Percentiles rank a stretch among this genome's conserved stretches.
Evolutionary conservation across 2,797 vertebrate genomes (phyloP).

Genomic region (Chiloscyllium punctatum): DNA sequence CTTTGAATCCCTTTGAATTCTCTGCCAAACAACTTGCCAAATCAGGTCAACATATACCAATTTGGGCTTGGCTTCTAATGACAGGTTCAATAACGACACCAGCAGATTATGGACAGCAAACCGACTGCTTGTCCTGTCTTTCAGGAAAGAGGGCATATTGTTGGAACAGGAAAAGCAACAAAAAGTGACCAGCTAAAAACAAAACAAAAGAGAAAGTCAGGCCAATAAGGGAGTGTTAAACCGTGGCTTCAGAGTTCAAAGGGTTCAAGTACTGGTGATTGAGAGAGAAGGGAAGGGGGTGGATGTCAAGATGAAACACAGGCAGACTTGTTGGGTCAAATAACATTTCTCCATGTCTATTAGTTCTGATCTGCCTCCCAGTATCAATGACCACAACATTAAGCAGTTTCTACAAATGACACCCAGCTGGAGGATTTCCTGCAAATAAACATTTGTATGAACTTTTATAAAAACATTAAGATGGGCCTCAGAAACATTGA

Average conservation of each 20-base stretch:
- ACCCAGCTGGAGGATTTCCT: not conserved
- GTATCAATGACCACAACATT: constrained; percentile 8
- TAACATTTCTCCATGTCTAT: not conserved
- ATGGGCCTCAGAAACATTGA: not conserved
- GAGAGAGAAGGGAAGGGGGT: not conserved
- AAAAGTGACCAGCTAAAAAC: not conserved
- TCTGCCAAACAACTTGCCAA: not conserved
- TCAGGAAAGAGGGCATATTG: not conserved
- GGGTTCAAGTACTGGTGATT: not conserved
- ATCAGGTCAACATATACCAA: not conserved
- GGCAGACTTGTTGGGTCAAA: not conserved
- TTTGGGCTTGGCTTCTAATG: not conserved
- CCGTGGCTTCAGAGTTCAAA: not conserved
- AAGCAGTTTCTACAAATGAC: not conserved
- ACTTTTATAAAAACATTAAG: not conserved
- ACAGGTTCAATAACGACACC: not conserved
- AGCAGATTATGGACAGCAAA: not conserved
- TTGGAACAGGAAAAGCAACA: too few species aligned
- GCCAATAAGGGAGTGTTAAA: not conserved
- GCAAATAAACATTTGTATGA: not conserved
- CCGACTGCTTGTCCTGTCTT: not conserved
- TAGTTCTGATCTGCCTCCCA: not conserved
- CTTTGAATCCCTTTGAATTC: not conserved
- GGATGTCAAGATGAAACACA: not conserved
- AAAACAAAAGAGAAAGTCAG: not conserved